Conservation (phyloP, 1,140 invertebrate genomes). For the Arion vulgaris region DNA sequence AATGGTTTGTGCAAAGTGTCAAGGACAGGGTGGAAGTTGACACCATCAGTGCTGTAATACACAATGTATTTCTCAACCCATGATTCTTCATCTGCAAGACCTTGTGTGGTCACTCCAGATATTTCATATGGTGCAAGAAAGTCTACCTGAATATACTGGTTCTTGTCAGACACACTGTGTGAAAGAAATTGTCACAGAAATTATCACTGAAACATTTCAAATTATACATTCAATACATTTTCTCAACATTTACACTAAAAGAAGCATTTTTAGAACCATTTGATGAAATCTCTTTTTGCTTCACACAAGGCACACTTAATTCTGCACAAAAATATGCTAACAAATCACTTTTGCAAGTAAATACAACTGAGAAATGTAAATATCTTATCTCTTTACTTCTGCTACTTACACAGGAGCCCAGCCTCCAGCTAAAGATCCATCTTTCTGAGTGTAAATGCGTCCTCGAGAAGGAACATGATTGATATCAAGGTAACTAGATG, state of each 20-base stretch:
- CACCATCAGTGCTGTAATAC: conserved; percentile 60
- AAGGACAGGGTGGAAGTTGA: conserved; percentile 48
- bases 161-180: conserved; percentile 50
- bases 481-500: conserved; percentile 47
- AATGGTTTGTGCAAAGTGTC: conserved; percentile 38
- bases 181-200: neutral
- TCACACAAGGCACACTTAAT: no score
- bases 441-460: conserved; percentile 53
- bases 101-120: conserved; percentile 84
- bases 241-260: neutral
- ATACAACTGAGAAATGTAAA: no score
- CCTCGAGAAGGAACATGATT: conserved; percentile 49
- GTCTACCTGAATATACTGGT: conserved; percentile 74
- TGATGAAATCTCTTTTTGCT: no score
- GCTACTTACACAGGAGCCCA: conserved; percentile 60
- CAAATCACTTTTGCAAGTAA: no score
- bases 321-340: no score
- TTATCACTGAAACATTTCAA: neutral
- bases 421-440: conserved; percentile 51
- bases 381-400: no score
- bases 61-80: conserved; percentile 85
- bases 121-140: conserved; percentile 82
- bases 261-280: neutral
- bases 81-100: conserved; percentile 55
- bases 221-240: neutral